phyloP scores from a whole-genome alignment of 2,797 vertebrate species.

The Cossypha caffra region DNA sequence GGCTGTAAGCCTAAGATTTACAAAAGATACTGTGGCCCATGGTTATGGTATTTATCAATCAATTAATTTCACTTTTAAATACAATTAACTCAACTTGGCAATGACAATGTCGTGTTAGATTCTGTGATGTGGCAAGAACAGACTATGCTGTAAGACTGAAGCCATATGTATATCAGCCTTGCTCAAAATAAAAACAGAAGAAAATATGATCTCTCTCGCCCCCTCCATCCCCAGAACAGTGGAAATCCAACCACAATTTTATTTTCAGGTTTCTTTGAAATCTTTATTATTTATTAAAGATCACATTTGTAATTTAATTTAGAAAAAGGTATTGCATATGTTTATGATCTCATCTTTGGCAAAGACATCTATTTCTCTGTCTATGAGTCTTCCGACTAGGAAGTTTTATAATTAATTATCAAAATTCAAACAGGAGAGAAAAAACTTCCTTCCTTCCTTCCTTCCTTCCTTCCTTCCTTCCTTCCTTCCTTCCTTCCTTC shows the following conservation, averaged over 20 bases:
- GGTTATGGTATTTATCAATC: not conserved
- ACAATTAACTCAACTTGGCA: not conserved
- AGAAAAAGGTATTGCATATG: not conserved
- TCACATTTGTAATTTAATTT: not conserved
- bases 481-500: too few relatives aligned
- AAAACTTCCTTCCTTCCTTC: too few relatives aligned
- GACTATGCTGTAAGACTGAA: not conserved
- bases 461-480: not conserved
- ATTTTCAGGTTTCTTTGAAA: not conserved
- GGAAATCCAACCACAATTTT: not conserved
- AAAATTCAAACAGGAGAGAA: not conserved
- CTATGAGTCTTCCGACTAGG: not conserved
- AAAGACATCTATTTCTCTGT: not conserved
- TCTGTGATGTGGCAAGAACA: not conserved
- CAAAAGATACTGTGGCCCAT: rapidly evolving
- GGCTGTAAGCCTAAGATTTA: not conserved
- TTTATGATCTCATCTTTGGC: not conserved
- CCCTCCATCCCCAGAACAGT: not conserved
- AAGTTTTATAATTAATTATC: not conserved
- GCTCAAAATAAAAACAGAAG: not conserved
- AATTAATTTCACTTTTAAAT: not conserved
- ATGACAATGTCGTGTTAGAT: not conserved
- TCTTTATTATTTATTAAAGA: not conserved
- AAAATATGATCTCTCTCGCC: rapidly evolving
- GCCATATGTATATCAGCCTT: rapidly evolving